These are phyloP conservation scores for Atherinosoma microstoma DNA, from an alignment of 2,797 vertebrate genomes.

Conservation along the genomic window DNA sequence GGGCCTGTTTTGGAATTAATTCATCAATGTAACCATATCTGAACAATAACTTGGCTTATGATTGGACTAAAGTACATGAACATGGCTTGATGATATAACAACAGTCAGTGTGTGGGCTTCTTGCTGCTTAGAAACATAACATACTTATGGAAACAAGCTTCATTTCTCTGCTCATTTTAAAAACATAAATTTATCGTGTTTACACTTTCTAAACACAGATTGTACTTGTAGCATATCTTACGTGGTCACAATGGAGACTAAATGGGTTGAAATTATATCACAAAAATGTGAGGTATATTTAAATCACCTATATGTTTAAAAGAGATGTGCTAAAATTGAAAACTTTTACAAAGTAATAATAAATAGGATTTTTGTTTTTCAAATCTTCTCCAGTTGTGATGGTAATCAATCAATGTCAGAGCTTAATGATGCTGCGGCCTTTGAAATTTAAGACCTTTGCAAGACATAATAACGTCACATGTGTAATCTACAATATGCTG, in stretches of 20 bases:
- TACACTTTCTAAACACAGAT: neutral
- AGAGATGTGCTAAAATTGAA: no score
- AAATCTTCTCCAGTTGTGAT: neutral
- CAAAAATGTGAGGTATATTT: no score
- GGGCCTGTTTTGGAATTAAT: neutral
- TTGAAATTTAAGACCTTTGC: neutral
- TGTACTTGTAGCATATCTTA: neutral
- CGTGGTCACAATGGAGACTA: neutral
- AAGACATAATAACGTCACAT: neutral
- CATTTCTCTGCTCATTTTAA: neutral
- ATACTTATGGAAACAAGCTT: neutral
- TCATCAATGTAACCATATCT: neutral
- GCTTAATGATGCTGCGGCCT: neutral
- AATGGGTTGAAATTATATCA: neutral
- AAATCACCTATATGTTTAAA: no score
- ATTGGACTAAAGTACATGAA: no score
- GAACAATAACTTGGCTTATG: neutral
- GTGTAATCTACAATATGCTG: neutral
- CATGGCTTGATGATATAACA: no score
- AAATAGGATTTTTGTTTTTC: no score
- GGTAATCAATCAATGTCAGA: neutral
- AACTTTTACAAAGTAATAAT: no score
- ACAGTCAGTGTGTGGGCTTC: neutral
- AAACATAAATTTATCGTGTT: neutral
- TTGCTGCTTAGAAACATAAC: neutral